Conservation (phyloP, 2,888 invertebrate species). For the Drosophila cyrtoloma region DNA sequence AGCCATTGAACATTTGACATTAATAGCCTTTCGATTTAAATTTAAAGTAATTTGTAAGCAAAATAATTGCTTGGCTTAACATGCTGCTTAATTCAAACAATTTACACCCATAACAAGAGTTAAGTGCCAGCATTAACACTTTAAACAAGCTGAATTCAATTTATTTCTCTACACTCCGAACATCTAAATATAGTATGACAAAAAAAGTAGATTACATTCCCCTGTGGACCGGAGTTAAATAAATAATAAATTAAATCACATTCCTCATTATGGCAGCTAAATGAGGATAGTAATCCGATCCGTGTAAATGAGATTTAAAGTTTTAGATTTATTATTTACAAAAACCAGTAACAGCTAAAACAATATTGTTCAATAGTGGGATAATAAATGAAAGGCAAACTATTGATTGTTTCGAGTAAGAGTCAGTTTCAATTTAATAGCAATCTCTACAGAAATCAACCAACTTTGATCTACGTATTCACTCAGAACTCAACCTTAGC, state of each 20-base stretch:
- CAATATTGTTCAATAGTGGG: background rate
- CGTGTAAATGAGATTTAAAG: background rate
- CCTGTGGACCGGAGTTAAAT: background rate
- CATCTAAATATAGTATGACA: background rate
- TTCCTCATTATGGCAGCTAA: no score
- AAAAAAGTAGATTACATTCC: background rate
- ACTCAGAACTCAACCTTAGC: background rate
- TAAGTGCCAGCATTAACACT: background rate
- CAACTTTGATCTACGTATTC: background rate
- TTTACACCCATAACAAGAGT: background rate
- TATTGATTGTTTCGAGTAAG: background rate
- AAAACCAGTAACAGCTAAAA: background rate
- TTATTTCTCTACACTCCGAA: background rate
- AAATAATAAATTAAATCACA: background rate
- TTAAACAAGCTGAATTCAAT: background rate
- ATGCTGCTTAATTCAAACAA: background rate
- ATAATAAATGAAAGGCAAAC: background rate
- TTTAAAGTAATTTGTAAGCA: background rate
- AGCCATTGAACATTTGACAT: constrained; percentile 12
- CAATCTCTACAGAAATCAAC: background rate
- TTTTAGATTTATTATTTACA: background rate
- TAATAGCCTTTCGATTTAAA: constrained; percentile 10
- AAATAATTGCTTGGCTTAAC: background rate
- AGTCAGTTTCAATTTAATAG: background rate
- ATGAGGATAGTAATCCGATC: no score